phyloP scores from a whole-genome alignment of 2,888 invertebrate genomes.

The Thyatira batis region DNA sequence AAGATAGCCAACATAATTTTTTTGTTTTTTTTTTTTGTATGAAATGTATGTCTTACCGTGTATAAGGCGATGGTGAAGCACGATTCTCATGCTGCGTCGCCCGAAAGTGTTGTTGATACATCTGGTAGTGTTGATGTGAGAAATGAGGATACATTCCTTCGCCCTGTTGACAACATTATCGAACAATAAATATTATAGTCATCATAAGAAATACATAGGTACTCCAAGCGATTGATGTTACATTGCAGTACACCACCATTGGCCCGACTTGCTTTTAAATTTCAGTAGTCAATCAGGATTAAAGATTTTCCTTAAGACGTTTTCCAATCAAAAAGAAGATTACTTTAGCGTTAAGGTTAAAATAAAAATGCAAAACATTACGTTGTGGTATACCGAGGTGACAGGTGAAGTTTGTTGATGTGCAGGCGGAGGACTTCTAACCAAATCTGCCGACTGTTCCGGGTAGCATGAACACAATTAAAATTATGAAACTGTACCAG shows the following conservation, averaged over 20 bases:
- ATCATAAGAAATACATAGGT: too few relatives aligned
- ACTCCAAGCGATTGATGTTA: too few relatives aligned
- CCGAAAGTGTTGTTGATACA: slow-evolving; percentile 79
- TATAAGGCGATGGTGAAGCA: slow-evolving; percentile 68
- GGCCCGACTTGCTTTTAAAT: too few relatives aligned
- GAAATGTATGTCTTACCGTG: slow-evolving; percentile 47
- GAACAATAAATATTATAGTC: too few relatives aligned
- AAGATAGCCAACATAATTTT: too few relatives aligned
- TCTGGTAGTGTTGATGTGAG: slow-evolving; percentile 78
- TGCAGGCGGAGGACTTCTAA: slow-evolving; percentile 91
- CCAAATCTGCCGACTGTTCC: slow-evolving; percentile 84
- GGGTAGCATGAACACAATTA: slow-evolving; percentile 67
- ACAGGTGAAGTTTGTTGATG: slow-evolving; percentile 90
- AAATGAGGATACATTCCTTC: slow-evolving; percentile 79
- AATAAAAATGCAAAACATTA: slow-evolving; percentile 42
- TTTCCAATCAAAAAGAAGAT: too few relatives aligned
- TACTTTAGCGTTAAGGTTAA: slow-evolving; percentile 3
- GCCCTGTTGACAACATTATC: slow-evolving; percentile 64
- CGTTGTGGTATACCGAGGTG: slow-evolving; percentile 83
- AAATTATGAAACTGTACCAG: slow-evolving; percentile 20
- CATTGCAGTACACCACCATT: too few relatives aligned
- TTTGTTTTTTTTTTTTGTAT: too few relatives aligned
- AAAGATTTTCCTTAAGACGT: too few relatives aligned
- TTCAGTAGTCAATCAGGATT: too few relatives aligned
- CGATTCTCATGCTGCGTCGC: slow-evolving; percentile 75